Conservation (phyloP, 2,888 invertebrate species). For the Drosophila dives region DNA sequence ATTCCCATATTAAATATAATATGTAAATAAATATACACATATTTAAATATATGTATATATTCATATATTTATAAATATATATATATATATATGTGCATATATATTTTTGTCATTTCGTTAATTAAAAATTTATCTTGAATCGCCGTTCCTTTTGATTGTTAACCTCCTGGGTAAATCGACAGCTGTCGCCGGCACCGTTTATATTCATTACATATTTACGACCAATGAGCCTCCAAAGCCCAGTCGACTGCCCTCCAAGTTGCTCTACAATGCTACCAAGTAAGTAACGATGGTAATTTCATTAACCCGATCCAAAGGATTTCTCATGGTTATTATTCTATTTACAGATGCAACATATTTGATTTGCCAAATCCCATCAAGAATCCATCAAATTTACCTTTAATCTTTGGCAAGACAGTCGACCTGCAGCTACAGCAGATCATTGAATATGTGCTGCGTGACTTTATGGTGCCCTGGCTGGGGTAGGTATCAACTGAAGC, state of each 20-base stretch:
- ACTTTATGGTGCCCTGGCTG: constrained; percentile 92
- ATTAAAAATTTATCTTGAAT: constrained; percentile 59
- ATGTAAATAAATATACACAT: not conserved
- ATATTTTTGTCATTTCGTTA: constrained; percentile 32
- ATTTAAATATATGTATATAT: not conserved
- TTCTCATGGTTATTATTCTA: not conserved
- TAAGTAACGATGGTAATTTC: constrained; percentile 53
- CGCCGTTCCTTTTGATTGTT: constrained; percentile 10
- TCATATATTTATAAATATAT: not conserved
- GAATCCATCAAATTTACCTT: constrained; percentile 88
- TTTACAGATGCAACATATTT: constrained; percentile 82
- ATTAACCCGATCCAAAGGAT: not conserved
- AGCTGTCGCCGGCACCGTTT: constrained; percentile 84
- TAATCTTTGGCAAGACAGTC: constrained; percentile 93
- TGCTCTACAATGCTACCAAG: constrained; percentile 84
- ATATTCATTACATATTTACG: constrained; percentile 83
- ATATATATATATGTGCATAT: not conserved
- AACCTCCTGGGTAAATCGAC: constrained; percentile 20
- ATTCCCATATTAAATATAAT: constrained; percentile 8
- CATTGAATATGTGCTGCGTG: constrained; percentile 91
- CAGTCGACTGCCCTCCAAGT: constrained; percentile 80
- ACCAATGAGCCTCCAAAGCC: constrained; percentile 81
- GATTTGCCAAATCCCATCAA: constrained; percentile 84
- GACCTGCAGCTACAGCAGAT: constrained; percentile 93
- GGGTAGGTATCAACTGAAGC: constrained; percentile 75